Percentiles rank a stretch among this genome's conserved stretches.
Evolutionary conservation across 2,113 vertebrate species (phyloP).

Genomic region (Hemiscyllium ocellatum): DNA sequence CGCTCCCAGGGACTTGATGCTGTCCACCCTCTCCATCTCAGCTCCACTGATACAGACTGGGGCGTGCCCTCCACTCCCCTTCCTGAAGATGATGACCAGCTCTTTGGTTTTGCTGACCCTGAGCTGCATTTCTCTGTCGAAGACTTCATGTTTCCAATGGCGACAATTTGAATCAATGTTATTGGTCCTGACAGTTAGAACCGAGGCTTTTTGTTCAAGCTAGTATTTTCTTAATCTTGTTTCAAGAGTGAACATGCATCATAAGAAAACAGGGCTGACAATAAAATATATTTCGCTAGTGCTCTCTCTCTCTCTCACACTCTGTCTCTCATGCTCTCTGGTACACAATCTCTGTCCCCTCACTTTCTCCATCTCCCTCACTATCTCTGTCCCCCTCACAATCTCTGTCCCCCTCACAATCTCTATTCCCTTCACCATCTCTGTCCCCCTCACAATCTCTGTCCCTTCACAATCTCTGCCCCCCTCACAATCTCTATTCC

Average conservation of each 20-base stretch:
- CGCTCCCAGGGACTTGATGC: too few relatives aligned
- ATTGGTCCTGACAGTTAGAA: background rate
- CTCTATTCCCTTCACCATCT: background rate
- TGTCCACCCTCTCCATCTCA: too few relatives aligned
- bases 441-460: background rate
- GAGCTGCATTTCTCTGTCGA: background rate
- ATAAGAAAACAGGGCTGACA: background rate
- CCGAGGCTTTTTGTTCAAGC: background rate
- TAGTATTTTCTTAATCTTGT: background rate
- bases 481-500: background rate
- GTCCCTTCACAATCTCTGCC: too few relatives aligned
- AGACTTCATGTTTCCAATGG: background rate
- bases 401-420: too few relatives aligned
- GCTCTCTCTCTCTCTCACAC: background rate
- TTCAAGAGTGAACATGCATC: background rate
- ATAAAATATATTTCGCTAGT: background rate
- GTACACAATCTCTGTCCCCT: background rate
- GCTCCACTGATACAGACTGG: too few relatives aligned
- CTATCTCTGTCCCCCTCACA: too few relatives aligned
- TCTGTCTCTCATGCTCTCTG: background rate
- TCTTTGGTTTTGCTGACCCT: background rate
- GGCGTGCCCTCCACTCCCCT: too few relatives aligned
- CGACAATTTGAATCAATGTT: background rate
- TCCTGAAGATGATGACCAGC: too few relatives aligned
- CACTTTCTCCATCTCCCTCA: background rate